Base-by-base conservation (phyloP, 1,140 invertebrate genomes). In the Agrypnia vestita region DNA sequence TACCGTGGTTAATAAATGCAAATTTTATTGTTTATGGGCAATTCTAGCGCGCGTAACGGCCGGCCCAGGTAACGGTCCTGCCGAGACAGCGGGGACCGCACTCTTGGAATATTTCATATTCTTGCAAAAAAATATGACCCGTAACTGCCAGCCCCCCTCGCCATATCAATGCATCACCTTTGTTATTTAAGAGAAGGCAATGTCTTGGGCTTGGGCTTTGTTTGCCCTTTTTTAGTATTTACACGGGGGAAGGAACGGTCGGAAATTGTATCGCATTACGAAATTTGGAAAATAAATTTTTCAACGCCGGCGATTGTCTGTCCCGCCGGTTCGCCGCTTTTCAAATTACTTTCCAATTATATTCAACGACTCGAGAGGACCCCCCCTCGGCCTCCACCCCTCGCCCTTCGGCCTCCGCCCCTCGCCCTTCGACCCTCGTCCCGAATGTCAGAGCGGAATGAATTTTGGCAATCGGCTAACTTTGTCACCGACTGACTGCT, bases 21-120 rank as follows among this genome's bases (percentile, higher is more conserved):
- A 82, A 82, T 82, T 82, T 82, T 78, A 78, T 82, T 79, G 71
- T 82, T 82, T 82, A 82, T 82, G 81, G 78, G 43, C 78, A 74
- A 82, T 82, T 82, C 78, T 75, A 76, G 59, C 71, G 74, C 78
- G 61, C 64, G 53, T 77, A 61, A 80, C 53, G 78, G 51, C 15
- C 47, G 80, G 61, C 78, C n/a, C 67, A 44, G 74, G 76, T 78
- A 81, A 81, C 74, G 75, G 69, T 56, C 69, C 71, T 51, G 53
- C 59, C 56, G 21, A 62, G 79, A 76, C 71, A 67, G 69, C 44
- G 46, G 51, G 51, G 53, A 74, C 71, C 53, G 25, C 55, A 71
- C 17, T 25, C 49, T 71, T 25, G n/a, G 44, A 67, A 44, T 46
- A 35, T 71, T 71, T 51, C 49, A 71, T 71, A 67, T 49, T 71